phyloP scores from a whole-genome alignment of 2,797 vertebrate genomes.

The Hypotaenidia philippensis region DNA sequence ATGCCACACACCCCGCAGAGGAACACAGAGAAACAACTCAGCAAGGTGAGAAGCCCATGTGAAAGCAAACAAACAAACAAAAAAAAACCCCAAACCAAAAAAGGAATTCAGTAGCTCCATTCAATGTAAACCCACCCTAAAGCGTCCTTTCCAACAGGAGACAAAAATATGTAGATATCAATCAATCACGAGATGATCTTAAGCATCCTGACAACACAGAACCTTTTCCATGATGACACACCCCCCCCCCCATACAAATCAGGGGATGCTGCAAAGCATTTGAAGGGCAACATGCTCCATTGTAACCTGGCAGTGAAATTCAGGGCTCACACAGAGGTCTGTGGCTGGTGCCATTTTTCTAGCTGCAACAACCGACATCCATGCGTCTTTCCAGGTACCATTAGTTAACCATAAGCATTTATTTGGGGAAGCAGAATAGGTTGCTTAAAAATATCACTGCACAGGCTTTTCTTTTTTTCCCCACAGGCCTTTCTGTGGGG shows the following conservation, averaged over 20 bases:
- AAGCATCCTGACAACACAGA: background rate
- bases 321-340: fast-evolving
- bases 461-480: background rate
- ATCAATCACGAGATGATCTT: background rate
- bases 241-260: fast-evolving
- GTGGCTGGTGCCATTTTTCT: fast-evolving
- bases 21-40: background rate
- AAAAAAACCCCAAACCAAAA: background rate
- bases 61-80: too few species aligned
- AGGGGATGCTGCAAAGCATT: background rate
- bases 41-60: background rate
- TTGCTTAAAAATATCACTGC: background rate
- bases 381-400: background rate
- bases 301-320: fast-evolving
- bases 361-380: background rate
- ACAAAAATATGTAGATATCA: background rate
- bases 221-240: background rate
- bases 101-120: background rate
- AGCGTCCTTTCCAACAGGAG: background rate
- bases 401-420: background rate
- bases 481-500: background rate
- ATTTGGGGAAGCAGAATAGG: background rate
- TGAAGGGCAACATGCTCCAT: fast-evolving
- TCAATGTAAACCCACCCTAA: background rate
- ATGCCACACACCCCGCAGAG: fast-evolving